A percentile compares a stretch with the other conserved stretches of the same genome.
These are phyloP conservation scores for Oryzias curvinotus DNA, from an alignment of 2,113 vertebrate genomes.

Conservation along the genomic window DNA sequence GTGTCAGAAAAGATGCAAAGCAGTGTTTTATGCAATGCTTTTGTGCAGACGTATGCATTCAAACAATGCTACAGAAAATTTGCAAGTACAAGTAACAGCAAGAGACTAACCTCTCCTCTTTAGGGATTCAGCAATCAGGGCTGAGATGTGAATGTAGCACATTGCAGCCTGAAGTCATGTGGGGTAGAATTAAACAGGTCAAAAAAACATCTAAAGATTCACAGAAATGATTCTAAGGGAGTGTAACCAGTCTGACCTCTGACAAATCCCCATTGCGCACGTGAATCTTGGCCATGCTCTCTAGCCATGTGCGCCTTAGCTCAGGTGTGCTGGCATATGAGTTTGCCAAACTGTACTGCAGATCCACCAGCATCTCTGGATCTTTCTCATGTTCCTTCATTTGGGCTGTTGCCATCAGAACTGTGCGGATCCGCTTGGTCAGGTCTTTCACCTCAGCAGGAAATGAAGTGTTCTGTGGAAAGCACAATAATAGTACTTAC, in stretches of 20 bases:
- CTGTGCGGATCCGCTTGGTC: constrained; percentile 94
- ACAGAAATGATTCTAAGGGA: background rate
- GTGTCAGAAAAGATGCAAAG: constrained; percentile 23
- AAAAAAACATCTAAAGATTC: background rate
- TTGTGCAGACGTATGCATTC: constrained; percentile 12
- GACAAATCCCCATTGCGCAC: constrained; percentile 95
- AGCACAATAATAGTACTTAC: background rate
- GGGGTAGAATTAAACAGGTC: background rate
- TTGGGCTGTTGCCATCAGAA: constrained; percentile 97
- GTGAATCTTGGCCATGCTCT: constrained; percentile 98
- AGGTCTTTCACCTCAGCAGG: constrained; percentile 97
- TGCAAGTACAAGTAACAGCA: constrained; percentile 5
- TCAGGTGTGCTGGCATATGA: constrained; percentile 97
- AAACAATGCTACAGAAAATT: constrained; percentile 33
- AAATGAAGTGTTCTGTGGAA: constrained; percentile 87
- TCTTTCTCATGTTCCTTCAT: constrained; percentile 99
- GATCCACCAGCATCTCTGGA: constrained; percentile 96
- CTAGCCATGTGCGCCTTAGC: constrained; percentile 94
- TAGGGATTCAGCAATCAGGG: constrained; percentile 94
- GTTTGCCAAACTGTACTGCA: constrained; percentile 97
- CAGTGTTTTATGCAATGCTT: constrained; percentile 3
- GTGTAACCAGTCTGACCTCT: constrained; percentile 78
- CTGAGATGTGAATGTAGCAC: constrained; percentile 98
- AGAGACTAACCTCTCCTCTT: constrained; percentile 91
- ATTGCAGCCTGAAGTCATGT: constrained; percentile 87